phyloP scores from a whole-genome alignment of 2,888 invertebrate genomes.

The Lasioglossum marginatum region DNA sequence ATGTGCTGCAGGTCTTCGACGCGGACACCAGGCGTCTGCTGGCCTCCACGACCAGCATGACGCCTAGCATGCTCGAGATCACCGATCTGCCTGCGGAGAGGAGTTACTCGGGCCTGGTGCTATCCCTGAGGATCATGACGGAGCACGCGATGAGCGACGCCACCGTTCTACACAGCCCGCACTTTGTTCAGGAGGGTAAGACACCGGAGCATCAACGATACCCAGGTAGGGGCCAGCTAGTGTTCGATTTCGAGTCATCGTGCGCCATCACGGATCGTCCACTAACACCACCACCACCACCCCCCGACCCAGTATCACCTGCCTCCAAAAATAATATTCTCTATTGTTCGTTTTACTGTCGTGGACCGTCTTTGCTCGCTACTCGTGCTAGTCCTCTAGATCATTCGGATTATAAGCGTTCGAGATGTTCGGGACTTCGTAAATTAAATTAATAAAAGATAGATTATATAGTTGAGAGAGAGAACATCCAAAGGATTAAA shows the following conservation, averaged over 20 bases:
- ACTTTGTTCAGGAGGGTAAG: slow-evolving; percentile 80
- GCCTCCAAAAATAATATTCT: not conserved
- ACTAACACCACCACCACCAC: not conserved
- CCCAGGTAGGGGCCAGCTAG: slow-evolving; percentile 80
- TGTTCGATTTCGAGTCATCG: slow-evolving; percentile 64
- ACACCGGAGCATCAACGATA: slow-evolving; percentile 81
- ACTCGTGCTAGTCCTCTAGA: not conserved
- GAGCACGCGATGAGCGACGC: slow-evolving; percentile 86
- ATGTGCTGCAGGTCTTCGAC: slow-evolving; percentile 86
- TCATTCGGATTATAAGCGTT: not conserved
- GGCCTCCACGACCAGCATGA: slow-evolving; percentile 85
- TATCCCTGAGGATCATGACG: slow-evolving; percentile 86
- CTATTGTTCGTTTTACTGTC: not conserved
- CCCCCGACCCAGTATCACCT: not conserved
- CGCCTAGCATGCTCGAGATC: slow-evolving; percentile 85
- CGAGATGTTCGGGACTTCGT: not conserved
- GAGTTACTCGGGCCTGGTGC: slow-evolving; percentile 82
- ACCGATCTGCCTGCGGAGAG: slow-evolving; percentile 84
- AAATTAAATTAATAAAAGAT: too few relatives aligned
- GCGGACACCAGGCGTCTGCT: slow-evolving; percentile 85
- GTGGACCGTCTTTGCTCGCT: not conserved
- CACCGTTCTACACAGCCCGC: slow-evolving; percentile 84
- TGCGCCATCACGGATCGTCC: slow-evolving; percentile 40
- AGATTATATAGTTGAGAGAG: too few relatives aligned
- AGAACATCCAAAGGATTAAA: too few relatives aligned